Conservation (phyloP, 2,797 vertebrate genomes). For the Arremon brunneinucha region DNA sequence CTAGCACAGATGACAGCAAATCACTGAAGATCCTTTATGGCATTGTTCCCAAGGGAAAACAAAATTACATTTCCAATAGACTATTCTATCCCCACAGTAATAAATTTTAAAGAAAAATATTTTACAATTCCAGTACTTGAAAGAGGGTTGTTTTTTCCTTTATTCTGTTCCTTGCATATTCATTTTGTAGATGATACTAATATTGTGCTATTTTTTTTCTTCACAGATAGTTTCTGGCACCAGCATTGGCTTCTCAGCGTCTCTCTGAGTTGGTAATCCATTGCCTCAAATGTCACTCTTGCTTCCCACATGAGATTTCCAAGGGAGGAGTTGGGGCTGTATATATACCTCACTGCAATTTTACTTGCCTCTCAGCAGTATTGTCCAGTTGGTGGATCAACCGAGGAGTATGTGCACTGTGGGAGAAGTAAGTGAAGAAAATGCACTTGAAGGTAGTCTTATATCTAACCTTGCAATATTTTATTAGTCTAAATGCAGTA, state of each 20-base stretch:
- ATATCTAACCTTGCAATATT: neutral
- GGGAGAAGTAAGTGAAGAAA: neutral
- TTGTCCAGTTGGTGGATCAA: neutral
- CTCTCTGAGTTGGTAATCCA: neutral
- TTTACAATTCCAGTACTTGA: neutral
- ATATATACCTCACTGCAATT: neutral
- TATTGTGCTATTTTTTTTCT: neutral
- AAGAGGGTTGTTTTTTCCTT: neutral
- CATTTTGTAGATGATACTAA: neutral
- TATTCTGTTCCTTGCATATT: neutral
- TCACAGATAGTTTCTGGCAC: neutral
- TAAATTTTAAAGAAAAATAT: neutral
- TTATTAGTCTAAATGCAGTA: neutral
- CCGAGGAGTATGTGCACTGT: neutral
- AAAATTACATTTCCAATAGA: neutral
- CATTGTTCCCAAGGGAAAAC: neutral
- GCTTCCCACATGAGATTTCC: neutral
- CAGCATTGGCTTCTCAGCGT: neutral
- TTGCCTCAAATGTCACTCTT: neutral
- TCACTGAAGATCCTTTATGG: neutral
- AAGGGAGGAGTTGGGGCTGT: neutral
- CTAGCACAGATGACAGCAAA: neutral
- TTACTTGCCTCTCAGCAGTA: neutral
- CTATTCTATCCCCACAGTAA: neutral
- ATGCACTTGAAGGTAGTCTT: neutral